phyloP scores from a whole-genome alignment of 2,113 vertebrate species.

The Sisor rabdophorus region DNA sequence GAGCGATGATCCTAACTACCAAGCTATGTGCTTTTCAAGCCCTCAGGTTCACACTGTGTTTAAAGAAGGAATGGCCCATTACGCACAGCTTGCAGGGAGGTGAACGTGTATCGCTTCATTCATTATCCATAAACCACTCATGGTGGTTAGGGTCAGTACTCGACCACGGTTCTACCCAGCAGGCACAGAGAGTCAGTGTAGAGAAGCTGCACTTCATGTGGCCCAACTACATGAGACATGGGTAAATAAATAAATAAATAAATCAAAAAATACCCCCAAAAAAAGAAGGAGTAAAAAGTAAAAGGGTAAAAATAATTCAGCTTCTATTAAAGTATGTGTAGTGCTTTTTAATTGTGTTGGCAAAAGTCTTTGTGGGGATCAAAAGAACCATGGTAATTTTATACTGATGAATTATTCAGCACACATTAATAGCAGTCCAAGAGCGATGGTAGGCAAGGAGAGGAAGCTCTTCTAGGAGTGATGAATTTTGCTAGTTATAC shows the following conservation, averaged over 20 bases:
- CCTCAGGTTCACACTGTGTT: constrained; percentile 54
- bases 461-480: constrained; percentile 70
- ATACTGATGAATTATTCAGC: constrained; percentile 76
- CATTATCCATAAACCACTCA: constrained; percentile 68
- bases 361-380: constrained; percentile 68
- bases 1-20: constrained; percentile 36
- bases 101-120: constrained; percentile 60
- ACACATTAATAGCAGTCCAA: constrained; percentile 75
- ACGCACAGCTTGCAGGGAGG: constrained; percentile 51
- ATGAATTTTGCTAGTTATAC: constrained; percentile 62
- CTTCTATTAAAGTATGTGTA: constrained; percentile 72
- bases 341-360: constrained; percentile 76
- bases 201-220: constrained; percentile 21
- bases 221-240: not conserved
- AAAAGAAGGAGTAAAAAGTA: constrained; percentile 32
- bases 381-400: constrained; percentile 77
- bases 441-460: constrained; percentile 60
- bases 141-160: constrained; percentile 61
- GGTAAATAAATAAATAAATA: not conserved
- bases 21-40: constrained; percentile 47
- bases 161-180: constrained; percentile 57
- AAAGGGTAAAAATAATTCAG: constrained; percentile 68
- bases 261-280: not conserved
- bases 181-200: constrained; percentile 43
- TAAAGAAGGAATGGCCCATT: constrained; percentile 54